A percentile compares a stretch with the other conserved stretches of the same genome.
phyloP scores from a whole-genome alignment of 2,888 invertebrate species.

The Sphaeridia pumilis region DNA sequence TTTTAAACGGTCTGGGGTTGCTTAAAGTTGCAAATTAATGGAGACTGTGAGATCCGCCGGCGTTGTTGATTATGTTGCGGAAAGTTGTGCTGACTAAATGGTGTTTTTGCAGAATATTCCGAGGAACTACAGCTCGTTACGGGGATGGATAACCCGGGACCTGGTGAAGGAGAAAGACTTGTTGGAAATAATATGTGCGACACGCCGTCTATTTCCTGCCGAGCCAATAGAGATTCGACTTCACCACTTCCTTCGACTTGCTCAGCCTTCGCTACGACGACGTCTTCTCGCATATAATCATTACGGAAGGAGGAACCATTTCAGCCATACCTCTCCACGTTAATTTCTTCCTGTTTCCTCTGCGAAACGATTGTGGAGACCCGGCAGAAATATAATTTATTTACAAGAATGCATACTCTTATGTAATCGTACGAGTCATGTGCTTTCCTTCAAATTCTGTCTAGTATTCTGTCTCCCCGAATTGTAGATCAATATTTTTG shows the following conservation, averaged over 20 bases:
- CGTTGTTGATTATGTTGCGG: no score
- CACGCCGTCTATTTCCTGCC: slow-evolving; percentile 1
- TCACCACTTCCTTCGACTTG: not conserved
- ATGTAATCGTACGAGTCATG: no score
- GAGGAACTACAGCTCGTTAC: slow-evolving; percentile 15
- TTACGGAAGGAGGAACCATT: not conserved
- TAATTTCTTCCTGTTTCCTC: not conserved
- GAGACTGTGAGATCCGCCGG: no score
- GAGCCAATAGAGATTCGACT: not conserved
- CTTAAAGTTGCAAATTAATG: no score
- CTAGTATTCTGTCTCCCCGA: no score
- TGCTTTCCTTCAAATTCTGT: no score
- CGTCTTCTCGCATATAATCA: not conserved
- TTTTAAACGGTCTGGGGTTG: no score
- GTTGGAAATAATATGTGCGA: not conserved
- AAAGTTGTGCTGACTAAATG: no score
- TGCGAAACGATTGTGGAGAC: no score
- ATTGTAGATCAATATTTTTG: no score
- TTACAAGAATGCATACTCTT: no score
- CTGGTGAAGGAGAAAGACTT: not conserved
- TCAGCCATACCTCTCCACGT: not conserved
- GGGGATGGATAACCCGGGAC: slow-evolving; percentile 12
- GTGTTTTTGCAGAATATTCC: slow-evolving; percentile 7
- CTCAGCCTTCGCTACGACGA: not conserved
- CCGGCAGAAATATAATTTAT: no score